Percentiles rank a stretch among this genome's conserved stretches.
Conservation (phyloP, 2,113 vertebrate species). For the Ploceus nigricollis region DNA sequence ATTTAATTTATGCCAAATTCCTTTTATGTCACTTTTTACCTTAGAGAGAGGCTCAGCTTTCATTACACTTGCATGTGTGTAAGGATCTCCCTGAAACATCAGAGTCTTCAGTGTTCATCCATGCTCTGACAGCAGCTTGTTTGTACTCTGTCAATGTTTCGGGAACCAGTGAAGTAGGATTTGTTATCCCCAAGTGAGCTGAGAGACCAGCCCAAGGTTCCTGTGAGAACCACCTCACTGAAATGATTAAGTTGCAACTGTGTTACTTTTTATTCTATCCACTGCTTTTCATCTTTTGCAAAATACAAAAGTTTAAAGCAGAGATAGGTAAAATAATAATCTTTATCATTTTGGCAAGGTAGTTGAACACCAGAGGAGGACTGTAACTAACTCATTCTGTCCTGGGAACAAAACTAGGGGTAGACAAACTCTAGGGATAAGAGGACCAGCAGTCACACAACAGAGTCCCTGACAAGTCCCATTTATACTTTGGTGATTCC, state of each 20-base stretch:
- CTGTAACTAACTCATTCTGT: neutral
- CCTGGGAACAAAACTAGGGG: neutral
- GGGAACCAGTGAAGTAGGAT: neutral
- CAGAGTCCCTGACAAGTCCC: neutral
- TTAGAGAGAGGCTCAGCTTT: neutral
- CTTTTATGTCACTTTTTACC: neutral
- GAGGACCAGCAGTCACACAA: neutral
- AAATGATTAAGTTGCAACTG: neutral
- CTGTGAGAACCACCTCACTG: neutral
- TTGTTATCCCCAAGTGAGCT: neutral
- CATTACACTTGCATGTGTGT: neutral
- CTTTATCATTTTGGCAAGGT: neutral
- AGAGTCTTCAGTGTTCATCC: neutral
- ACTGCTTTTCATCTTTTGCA: neutral
- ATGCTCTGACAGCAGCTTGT: neutral
- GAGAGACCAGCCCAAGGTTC: neutral
- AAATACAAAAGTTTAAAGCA: neutral
- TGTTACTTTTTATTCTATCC: neutral
- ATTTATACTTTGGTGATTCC: neutral
- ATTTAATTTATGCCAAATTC: neutral
- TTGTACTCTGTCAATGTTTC: neutral
- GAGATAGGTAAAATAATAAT: neutral
- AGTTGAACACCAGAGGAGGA: neutral
- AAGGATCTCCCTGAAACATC: neutral
- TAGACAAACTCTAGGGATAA: neutral